Evolutionary conservation across 2,888 invertebrate genomes (phyloP), one percentile per base, ranked within the genome.

Genomic region (Clanis bilineata): DNA sequence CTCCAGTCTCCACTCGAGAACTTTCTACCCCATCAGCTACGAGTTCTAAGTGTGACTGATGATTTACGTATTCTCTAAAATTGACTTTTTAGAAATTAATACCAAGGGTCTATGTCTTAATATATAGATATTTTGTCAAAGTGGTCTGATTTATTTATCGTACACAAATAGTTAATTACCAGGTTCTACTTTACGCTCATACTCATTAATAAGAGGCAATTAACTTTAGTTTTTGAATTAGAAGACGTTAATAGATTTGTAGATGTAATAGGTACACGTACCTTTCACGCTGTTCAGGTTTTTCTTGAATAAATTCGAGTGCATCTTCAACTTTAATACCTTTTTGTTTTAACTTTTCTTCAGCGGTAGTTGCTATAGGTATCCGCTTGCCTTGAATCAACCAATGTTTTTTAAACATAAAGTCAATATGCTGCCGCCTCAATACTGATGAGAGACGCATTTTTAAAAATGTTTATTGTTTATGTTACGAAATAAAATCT

Each of bases 371-470:
- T 57, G 95, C 93, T 4, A 83, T 64, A 0, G 95, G 88, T 62
- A 86, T 86, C 65, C 94, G 93, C 77, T 94, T 94, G 0, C 95
- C 94, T 84, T 95, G 95, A 2, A 93, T 70, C 65, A 93, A 83
- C 97, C 97, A 97, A 80, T 96, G 94, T 64, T 92, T 93, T 80
- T 95, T 95, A 67, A 95, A 94, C 90, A 94, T 94, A 90, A 95
- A 94, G 47, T 93, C 96, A 68, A 96, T 93, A 77, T 97, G 95
- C 73, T 96, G 96, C 32, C 94, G 90, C 61, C 84, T 92, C 68
- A 96, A 84, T 63, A 93, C 85, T 63, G 90, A 90, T 12, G 95
- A 93, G 43, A 96, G 70, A 70, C 94, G 94, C 97, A 97, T 97
- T 80, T 79, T 85, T 61, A 21, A 36, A 2, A n/a, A 28, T 57